Base-by-base conservation (phyloP, 2,888 invertebrate genomes). In the Idaea aversata region DNA sequence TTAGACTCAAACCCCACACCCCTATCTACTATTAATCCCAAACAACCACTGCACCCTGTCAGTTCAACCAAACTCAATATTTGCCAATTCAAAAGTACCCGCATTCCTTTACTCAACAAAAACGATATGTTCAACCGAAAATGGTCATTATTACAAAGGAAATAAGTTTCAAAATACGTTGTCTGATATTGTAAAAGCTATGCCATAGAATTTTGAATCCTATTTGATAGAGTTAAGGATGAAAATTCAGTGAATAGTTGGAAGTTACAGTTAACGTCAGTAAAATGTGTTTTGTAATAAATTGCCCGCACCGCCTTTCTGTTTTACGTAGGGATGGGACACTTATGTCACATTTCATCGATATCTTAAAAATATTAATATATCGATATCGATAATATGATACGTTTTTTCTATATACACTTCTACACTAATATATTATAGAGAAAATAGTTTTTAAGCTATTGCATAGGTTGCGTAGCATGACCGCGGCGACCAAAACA, bases 221-320 rank as follows among this genome's bases (percentile, higher is more conserved):
- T 84, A 81, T 65, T 0, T 0, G 6, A 59, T 7, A 66, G 0
- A 72, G 71, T 57, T 38, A 38, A 70, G 72, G 7, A 59, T 7
- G 65, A 66, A 63, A n/a, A 63, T 62, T 62, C 61, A 36, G 65
- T 67, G 65, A 66, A 72, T 65, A 67, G 58, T 63, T 70, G 71
- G 74, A 71, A 74, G 62, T 69, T 68, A 69, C 71, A 75, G 78
- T 77, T 25, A 72, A 82, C 72, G 90, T 88, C 90, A 85, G 69
- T 73, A 77, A 88, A 90, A 87, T 89, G 87, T 84, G 88, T 76
- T 80, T 75, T 79, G 80, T 86, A 84, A 90, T 90, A 90, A 88
- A 91, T 91, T 85, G 77, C 74, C 68, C 65, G 66, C 74, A 78
- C 74, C 88, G 79, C 76, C 75, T 75, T 70, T 65, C 66, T 69